Evolutionary conservation across 1,140 invertebrate genomes (phyloP), one percentile per base, ranked within the genome.

Genomic region (Panonychus citri): DNA sequence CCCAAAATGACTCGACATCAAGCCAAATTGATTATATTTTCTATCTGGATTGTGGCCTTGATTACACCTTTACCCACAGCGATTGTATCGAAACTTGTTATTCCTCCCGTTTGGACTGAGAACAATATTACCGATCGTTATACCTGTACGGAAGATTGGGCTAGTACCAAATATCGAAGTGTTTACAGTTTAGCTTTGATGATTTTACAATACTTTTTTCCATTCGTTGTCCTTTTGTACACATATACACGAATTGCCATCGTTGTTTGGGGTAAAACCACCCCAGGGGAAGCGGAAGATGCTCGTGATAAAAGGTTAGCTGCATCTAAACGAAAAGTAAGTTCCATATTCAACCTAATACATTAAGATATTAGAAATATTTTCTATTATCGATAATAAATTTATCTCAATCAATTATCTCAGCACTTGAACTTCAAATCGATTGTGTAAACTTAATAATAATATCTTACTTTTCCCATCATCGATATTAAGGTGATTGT

Each of bases 281-380:
- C 81, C 1, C 85, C 84, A 0, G 85, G 85, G 0, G 85, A 89
- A 68, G 84, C 85, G 0, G 78, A 88, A 66, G 80, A 81, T 61
- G 75, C 75, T 17, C 68, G 86, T 40, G 84, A 90, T 69, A 76
- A 78, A 61, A 73, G 83, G 52, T 81, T 90, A 72, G 83, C 83
- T 2, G 76, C 78, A 57, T 86, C 84, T 0, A 90, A 90, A 67
- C 75, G 81, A 71, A 91, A 90, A 81, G 86, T 90, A 74, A 74
- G 68, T 64, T n/a, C n/a, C n/a, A n/a, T n/a, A n/a, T n/a, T n/a
- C n/a, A n/a, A n/a, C n/a, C n/a, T n/a, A n/a, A n/a, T n/a, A n/a
- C n/a, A n/a, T n/a, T n/a, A n/a, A n/a, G n/a, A n/a, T n/a, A n/a
- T n/a, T n/a, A n/a, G n/a, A n/a, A n/a, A n/a, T n/a, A n/a, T n/a